Percentiles rank a stretch among this genome's conserved stretches.
phyloP scores from a whole-genome alignment of 1,140 invertebrate species.

The Musca vetustissima region DNA sequence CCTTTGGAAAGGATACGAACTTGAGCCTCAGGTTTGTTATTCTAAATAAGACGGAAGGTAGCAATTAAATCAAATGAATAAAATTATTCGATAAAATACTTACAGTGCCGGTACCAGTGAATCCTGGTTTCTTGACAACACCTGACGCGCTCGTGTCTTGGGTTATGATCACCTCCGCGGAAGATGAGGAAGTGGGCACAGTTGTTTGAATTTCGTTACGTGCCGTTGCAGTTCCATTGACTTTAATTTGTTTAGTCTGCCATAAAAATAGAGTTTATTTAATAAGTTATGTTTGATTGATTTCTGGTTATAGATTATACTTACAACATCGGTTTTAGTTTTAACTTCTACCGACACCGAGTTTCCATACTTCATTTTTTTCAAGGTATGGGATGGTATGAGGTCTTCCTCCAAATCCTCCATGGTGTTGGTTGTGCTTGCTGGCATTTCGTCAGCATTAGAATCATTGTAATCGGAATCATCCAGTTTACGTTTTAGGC shows the following conservation, averaged over 20 bases:
- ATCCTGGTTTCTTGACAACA: constrained; percentile 48
- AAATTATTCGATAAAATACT: neutral
- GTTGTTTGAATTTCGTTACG: neutral
- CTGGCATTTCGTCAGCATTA: constrained; percentile 47
- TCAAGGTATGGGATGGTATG: constrained; percentile 49
- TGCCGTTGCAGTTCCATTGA: constrained; percentile 29
- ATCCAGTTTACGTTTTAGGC: constrained; percentile 49
- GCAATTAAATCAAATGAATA: neutral
- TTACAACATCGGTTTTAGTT: constrained; percentile 32
- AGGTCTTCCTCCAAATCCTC: constrained; percentile 52
- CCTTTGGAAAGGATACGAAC: constrained; percentile 46
- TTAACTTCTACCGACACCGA: constrained; percentile 49
- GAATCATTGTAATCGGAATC: constrained; percentile 52
- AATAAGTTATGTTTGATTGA: neutral
- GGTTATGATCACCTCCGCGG: constrained; percentile 53
- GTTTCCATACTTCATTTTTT: constrained; percentile 52
- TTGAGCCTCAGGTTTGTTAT: constrained; percentile 41
- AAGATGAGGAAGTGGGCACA: constrained; percentile 32
- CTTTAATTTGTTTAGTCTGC: constrained; percentile 31
- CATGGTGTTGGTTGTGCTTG: constrained; percentile 26
- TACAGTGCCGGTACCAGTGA: constrained; percentile 25
- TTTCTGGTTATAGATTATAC: neutral
- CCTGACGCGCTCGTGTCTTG: constrained; percentile 49
- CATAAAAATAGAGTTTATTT: neutral
- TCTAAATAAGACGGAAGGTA: constrained; percentile 32